Conservation (phyloP, 2,797 vertebrate species). For the Acanthiza pusilla region DNA sequence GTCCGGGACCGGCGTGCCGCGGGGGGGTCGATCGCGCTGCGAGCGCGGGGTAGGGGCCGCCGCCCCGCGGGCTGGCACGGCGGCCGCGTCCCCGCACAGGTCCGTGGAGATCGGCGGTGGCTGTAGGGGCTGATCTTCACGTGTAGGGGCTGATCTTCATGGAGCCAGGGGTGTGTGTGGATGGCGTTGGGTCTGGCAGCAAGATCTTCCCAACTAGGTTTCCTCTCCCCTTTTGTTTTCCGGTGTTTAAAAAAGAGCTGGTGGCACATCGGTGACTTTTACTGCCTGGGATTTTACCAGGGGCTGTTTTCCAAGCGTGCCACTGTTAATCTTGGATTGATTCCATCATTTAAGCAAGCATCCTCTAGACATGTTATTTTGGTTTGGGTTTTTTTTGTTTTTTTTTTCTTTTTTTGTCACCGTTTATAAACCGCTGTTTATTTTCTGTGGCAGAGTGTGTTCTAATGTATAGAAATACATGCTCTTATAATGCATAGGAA, state of each 20-base stretch:
- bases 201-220: background rate
- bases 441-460: background rate
- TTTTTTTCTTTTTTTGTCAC: background rate
- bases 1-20: background rate
- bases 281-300: background rate
- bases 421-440: background rate
- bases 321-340: background rate
- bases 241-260: background rate
- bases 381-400: background rate
- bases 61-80: background rate
- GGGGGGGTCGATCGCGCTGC: background rate
- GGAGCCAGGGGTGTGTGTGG: background rate
- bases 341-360: background rate
- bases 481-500: background rate
- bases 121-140: background rate
- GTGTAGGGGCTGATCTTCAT: background rate
- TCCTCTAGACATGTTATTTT: background rate
- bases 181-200: background rate
- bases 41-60: background rate
- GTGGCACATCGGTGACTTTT: background rate
- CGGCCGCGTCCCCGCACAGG: background rate
- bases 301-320: background rate
- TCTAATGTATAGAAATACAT: background rate
- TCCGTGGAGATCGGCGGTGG: background rate
- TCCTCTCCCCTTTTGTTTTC: constrained; percentile 31